Percentiles rank a stretch among this genome's conserved stretches.
Evolutionary conservation across 2,113 vertebrate genomes (phyloP).

Genomic region (Papio anubis): DNA sequence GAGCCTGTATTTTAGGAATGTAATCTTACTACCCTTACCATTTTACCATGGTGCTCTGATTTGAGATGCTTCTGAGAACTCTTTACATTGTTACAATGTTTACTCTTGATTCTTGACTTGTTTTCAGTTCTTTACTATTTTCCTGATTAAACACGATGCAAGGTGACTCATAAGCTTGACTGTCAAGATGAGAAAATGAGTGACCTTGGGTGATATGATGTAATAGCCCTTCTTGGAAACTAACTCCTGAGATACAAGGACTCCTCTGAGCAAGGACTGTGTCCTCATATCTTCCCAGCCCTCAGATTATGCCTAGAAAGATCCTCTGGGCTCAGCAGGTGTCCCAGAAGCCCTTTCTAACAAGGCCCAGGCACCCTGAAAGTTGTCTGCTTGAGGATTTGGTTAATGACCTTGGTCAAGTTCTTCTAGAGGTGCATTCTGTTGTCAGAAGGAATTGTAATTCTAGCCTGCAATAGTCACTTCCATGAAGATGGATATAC

Average conservation of each 20-base stretch:
- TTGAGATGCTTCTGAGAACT: conserved; percentile 39
- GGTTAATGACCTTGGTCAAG: conserved; percentile 58
- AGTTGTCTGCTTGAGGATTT: conserved; percentile 51
- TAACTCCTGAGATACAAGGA: background rate
- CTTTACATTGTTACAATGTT: background rate
- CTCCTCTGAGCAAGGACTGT: background rate
- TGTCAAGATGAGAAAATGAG: conserved; percentile 19
- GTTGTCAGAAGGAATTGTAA: conserved; percentile 61
- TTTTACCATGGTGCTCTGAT: background rate
- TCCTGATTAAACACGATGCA: conserved; percentile 44
- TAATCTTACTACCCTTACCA: background rate
- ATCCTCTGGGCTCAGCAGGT: background rate
- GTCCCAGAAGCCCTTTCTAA: conserved; percentile 20
- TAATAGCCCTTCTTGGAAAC: conserved; percentile 5
- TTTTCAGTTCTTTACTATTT: conserved; percentile 48
- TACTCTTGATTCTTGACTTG: conserved; percentile 46
- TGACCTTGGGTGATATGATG: conserved; percentile 1
- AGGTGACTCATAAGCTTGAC: conserved; percentile 43
- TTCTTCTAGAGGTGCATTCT: conserved; percentile 45
- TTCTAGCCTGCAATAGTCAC: conserved; percentile 46
- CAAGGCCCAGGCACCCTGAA: background rate
- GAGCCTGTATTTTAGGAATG: background rate
- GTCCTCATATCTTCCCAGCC: background rate
- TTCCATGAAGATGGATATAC: conserved; percentile 59
- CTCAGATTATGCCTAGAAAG: background rate